Evolutionary conservation across 2,888 invertebrate species (phyloP).

Genomic region (Andrena minutula): DNA sequence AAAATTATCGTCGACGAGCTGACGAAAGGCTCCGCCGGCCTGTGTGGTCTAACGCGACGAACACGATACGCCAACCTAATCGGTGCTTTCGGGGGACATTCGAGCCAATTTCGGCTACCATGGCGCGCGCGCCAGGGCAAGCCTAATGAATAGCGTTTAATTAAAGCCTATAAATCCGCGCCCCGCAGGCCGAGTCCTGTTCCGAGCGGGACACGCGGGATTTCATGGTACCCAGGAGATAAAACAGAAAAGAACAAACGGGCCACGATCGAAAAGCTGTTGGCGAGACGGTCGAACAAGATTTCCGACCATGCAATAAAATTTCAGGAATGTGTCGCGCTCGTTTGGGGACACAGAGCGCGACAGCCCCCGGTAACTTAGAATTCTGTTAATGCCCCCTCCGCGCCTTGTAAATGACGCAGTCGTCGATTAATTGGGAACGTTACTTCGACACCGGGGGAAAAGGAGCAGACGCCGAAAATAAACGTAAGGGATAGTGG

Average conservation of each 20-base stretch:
- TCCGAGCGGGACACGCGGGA: conserved; percentile 33
- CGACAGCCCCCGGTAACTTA: conserved; percentile 15
- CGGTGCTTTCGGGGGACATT: conserved; percentile 66
- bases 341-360: conserved; percentile 37
- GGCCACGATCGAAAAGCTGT: conserved; percentile 58
- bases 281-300: conserved; percentile 40
- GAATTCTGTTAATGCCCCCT: conserved; percentile 23
- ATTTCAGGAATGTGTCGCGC: conserved; percentile 63
- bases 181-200: conserved; percentile 23
- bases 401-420: conserved; percentile 28
- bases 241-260: conserved; percentile 30
- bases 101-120: conserved; percentile 63
- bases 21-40: conserved; percentile 36
- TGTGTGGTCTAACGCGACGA: conserved; percentile 72
- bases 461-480: not conserved
- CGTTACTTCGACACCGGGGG: not conserved
- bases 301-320: conserved; percentile 60
- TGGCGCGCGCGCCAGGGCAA: conserved; percentile 43
- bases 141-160: conserved; percentile 75
- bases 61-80: conserved; percentile 64
- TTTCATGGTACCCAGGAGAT: conserved; percentile 18
- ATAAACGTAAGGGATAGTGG: not conserved
- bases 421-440: conserved; percentile 19
- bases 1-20: conserved; percentile 22
- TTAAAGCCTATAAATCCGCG: conserved; percentile 71